Conservation (phyloP, 2,888 invertebrate genomes). For the Latheticus oryzae region DNA sequence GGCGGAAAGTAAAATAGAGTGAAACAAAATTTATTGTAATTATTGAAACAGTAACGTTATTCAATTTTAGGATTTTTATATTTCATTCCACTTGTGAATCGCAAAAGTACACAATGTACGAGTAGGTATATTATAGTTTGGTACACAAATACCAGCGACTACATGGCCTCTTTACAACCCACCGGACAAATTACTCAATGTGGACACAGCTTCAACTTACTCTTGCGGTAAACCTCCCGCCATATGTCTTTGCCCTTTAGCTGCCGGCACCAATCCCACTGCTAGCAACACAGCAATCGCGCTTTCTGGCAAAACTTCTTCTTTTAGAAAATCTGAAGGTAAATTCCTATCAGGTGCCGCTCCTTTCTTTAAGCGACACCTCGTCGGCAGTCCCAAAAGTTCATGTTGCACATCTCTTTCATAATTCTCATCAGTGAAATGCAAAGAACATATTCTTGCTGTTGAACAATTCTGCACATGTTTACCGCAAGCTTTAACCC, state of each 20-base stretch:
- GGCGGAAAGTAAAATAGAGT: too few relatives aligned
- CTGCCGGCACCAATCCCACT: slow-evolving; percentile 68
- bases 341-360: slow-evolving; percentile 65
- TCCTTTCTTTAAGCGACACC: slow-evolving; percentile 68
- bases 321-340: slow-evolving; percentile 54
- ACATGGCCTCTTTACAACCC: background rate
- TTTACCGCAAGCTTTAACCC: slow-evolving; percentile 70
- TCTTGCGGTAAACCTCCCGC: slow-evolving; percentile 63
- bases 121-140: too few relatives aligned
- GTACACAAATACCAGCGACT: too few relatives aligned
- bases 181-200: background rate
- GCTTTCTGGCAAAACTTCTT: slow-evolving; percentile 51
- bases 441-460: slow-evolving; percentile 69
- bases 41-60: too few relatives aligned
- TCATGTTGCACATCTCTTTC: slow-evolving; percentile 70
- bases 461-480: slow-evolving; percentile 69
- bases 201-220: slow-evolving; percentile 62
- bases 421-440: slow-evolving; percentile 68
- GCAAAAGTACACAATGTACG: too few relatives aligned
- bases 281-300: slow-evolving; percentile 69
- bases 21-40: too few relatives aligned
- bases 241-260: slow-evolving; percentile 45
- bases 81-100: too few relatives aligned
- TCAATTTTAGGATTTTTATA: too few relatives aligned
- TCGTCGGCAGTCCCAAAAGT: slow-evolving; percentile 67